A percentile compares a stretch with the other conserved stretches of the same genome.
These are phyloP conservation scores for Lophius piscatorius DNA, from an alignment of 2,113 vertebrate species.

Conservation along the genomic window DNA sequence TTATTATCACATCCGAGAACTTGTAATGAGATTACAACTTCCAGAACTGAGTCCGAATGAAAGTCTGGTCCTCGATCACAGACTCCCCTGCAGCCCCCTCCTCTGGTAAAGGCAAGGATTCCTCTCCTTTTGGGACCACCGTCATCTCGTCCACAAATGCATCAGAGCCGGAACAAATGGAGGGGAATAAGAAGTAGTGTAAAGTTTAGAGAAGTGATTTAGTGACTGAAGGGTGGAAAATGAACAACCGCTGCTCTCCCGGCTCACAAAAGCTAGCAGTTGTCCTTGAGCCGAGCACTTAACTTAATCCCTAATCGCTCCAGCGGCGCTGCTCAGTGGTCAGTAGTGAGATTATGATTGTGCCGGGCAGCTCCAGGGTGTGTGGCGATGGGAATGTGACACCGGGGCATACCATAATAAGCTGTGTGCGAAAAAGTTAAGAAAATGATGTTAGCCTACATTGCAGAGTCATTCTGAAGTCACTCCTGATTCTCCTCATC, in stretches of 20 bases:
- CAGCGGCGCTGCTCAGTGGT: constrained; percentile 34
- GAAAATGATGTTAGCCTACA: constrained; percentile 4
- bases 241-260: constrained; percentile 36
- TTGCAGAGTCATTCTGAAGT: constrained; percentile 29
- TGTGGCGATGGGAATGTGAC: constrained; percentile 37
- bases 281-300: constrained; percentile 58
- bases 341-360: constrained; percentile 44
- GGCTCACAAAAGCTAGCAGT: constrained; percentile 17
- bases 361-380: constrained; percentile 37
- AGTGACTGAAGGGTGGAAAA: constrained; percentile 28
- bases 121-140: constrained; percentile 42
- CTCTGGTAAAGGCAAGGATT: background rate
- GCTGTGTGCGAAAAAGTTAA: constrained; percentile 7
- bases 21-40: constrained; percentile 18
- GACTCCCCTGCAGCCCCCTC: no score
- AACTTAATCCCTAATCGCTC: constrained; percentile 48
- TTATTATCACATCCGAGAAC: constrained; percentile 22
- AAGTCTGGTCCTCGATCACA: no score
- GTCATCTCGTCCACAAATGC: constrained; percentile 42
- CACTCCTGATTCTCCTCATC: constrained; percentile 1
- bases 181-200: background rate
- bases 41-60: no score
- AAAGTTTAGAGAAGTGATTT: constrained; percentile 43
- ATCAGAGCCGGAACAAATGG: constrained; percentile 26
- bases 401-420: constrained; percentile 10